phyloP scores from a whole-genome alignment of 2,797 vertebrate species.

The Anguilla megastoma region DNA sequence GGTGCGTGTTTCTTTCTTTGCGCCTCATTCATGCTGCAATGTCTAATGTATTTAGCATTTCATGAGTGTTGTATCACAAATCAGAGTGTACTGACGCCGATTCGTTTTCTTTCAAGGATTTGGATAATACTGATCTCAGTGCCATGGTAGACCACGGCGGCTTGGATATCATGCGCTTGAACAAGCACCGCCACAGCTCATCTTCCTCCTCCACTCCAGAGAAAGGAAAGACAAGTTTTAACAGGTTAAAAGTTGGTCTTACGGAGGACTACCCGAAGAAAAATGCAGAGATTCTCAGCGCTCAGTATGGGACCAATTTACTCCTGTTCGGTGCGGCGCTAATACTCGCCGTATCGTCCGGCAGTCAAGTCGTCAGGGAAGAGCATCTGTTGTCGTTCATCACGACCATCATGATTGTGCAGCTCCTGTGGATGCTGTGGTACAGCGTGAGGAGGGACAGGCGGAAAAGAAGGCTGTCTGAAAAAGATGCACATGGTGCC shows the following conservation, averaged over 20 bases:
- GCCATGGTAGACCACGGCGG: conserved; percentile 70
- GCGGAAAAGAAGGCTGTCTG: conserved; percentile 71
- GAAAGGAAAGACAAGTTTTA: conserved; percentile 65
- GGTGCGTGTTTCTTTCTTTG: conserved; percentile 57
- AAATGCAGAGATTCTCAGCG: conserved; percentile 88
- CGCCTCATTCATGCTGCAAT: conserved; percentile 59
- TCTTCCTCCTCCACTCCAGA: conserved; percentile 70
- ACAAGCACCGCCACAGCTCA: conserved; percentile 69
- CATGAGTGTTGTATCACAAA: conserved; percentile 55
- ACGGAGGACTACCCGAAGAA: conserved; percentile 80
- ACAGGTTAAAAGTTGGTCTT: conserved; percentile 58
- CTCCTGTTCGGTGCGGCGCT: conserved; percentile 85
- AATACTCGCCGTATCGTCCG: conserved; percentile 85
- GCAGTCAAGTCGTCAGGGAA: conserved; percentile 75
- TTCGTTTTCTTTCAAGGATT: conserved; percentile 38
- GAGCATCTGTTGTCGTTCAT: conserved; percentile 82
- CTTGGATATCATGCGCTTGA: conserved; percentile 70
- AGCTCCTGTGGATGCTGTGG: conserved; percentile 95
- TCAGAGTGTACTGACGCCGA: conserved; percentile 49
- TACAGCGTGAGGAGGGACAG: conserved; percentile 82
- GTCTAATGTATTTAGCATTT: conserved; percentile 56
- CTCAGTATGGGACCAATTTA: conserved; percentile 90
- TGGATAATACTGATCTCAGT: conserved; percentile 31
- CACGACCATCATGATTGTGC: conserved; percentile 86
- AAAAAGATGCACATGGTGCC: conserved; percentile 85